These are phyloP conservation scores for Canis aureus DNA, from an alignment of 2,113 vertebrate genomes.

Conservation along the genomic window DNA sequence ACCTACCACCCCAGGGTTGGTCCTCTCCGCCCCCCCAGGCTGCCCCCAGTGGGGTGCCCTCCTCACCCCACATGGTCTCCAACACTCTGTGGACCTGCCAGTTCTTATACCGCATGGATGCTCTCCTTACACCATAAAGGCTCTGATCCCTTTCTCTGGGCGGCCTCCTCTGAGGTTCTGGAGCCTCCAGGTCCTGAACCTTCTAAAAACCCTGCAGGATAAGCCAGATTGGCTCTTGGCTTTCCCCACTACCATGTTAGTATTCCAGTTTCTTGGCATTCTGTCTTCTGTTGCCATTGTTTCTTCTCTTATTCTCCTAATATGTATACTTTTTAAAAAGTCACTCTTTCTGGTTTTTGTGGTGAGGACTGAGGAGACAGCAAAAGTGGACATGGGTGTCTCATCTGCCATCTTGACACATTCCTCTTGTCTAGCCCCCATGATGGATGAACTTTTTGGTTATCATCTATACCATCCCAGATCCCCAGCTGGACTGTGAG, in stretches of 20 bases:
- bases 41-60: neutral
- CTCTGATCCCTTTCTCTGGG: neutral
- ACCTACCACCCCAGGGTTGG: neutral
- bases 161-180: neutral
- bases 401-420: neutral
- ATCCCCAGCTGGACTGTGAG: neutral
- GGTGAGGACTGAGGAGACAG: neutral
- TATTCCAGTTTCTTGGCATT: neutral
- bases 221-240: neutral
- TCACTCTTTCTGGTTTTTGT: neutral
- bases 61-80: neutral
- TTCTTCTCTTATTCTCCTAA: neutral
- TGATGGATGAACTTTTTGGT: no score
- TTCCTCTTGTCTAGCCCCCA: neutral
- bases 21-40: neutral
- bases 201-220: neutral
- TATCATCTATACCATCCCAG: neutral
- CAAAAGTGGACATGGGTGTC: no score
- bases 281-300: neutral
- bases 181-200: neutral
- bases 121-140: neutral
- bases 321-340: neutral
- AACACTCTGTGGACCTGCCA: neutral
- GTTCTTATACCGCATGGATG: neutral
- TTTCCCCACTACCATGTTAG: rapidly evolving